Evolutionary conservation across 2,888 invertebrate species (phyloP).

Genomic region (Sympetrum striolatum): DNA sequence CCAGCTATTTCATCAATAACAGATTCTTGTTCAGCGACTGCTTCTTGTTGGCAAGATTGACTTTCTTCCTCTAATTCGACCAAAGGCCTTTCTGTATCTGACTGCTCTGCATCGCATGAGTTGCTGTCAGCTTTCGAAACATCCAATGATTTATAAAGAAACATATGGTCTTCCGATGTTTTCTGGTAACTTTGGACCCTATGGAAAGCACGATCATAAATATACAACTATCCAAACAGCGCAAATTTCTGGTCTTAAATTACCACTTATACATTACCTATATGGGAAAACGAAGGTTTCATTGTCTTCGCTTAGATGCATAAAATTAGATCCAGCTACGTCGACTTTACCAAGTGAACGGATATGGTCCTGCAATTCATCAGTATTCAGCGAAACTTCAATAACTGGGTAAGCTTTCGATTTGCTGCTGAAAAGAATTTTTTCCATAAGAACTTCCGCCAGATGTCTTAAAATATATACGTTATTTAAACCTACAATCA

Average conservation of each 20-base stretch:
- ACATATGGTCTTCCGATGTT: slow-evolving; percentile 10
- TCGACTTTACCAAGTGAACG: not conserved
- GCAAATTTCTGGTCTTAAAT: not conserved
- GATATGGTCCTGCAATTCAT: not conserved
- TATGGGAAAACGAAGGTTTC: not conserved
- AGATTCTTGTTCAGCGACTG: not conserved
- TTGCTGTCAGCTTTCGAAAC: not conserved
- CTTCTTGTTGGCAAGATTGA: not conserved
- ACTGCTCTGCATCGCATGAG: not conserved
- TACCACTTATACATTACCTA: not conserved
- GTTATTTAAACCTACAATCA: not conserved
- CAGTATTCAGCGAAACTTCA: not conserved
- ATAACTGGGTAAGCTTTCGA: not conserved
- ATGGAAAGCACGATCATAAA: not conserved
- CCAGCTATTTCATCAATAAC: not conserved
- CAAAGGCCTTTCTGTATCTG: not conserved
- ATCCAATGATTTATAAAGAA: slow-evolving; percentile 17
- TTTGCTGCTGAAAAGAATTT: not conserved
- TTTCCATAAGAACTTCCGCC: no score
- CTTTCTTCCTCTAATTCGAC: not conserved
- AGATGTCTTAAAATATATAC: not conserved
- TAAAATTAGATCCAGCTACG: not conserved
- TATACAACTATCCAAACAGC: not conserved
- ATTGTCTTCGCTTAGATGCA: slow-evolving; percentile 33
- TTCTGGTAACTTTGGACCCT: slow-evolving; percentile 30